These are phyloP conservation scores for Columba janthina DNA, from an alignment of 2,113 vertebrate genomes.

Conservation along the genomic window DNA sequence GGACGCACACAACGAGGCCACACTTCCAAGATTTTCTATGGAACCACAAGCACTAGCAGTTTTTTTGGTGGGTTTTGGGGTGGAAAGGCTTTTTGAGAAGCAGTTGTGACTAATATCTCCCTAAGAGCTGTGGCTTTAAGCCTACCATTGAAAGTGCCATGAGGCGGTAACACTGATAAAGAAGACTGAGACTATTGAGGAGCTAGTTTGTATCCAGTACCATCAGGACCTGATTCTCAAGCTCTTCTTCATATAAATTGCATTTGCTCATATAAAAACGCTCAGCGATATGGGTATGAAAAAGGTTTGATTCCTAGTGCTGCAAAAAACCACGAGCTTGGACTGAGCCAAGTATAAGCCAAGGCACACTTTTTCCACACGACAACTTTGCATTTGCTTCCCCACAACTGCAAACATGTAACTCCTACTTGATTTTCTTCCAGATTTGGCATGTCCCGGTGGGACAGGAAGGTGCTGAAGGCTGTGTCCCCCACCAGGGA, in stretches of 20 bases:
- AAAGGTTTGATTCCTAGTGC: not conserved
- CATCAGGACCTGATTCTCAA: not conserved
- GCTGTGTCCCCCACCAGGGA: not conserved
- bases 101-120: not conserved
- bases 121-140: not conserved
- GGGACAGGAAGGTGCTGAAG: constrained; percentile 15
- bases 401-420: not conserved
- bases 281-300: fast-evolving
- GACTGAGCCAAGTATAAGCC: not conserved
- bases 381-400: not conserved
- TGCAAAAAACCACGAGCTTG: not conserved
- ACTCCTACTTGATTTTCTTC: not conserved
- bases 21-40: not conserved
- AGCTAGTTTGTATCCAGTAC: not conserved
- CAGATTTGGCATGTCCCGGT: not conserved
- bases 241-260: not conserved
- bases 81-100: not conserved
- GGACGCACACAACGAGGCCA: not conserved
- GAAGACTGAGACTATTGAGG: not conserved
- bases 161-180: not conserved
- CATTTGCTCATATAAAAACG: not conserved
- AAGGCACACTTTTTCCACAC: not conserved
- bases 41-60: not conserved
- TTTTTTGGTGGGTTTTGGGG: not conserved
- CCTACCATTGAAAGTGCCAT: not conserved